A percentile compares a stretch with the other conserved stretches of the same genome.
Evolutionary conservation across 2,797 vertebrate genomes (phyloP).

Genomic region (Agapornis canus): DNA sequence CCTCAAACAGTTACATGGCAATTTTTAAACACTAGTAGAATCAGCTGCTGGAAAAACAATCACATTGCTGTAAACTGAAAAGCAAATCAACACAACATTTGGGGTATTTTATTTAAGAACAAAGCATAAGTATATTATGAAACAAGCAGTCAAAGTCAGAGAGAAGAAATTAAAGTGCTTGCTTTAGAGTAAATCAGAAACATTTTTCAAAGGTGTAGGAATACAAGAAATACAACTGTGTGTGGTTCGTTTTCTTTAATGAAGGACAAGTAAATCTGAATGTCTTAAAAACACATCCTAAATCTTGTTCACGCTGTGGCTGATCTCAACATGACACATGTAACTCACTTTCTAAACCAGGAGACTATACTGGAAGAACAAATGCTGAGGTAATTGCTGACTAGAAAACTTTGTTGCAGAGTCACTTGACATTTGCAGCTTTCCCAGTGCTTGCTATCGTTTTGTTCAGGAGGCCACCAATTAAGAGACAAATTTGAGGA

Average conservation of each 20-base stretch:
- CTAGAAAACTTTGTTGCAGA: background rate
- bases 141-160: slow-evolving; percentile 20
- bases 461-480: slow-evolving; percentile 5
- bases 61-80: background rate
- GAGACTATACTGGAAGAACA: slow-evolving; percentile 21
- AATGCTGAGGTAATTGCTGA: slow-evolving; percentile 3
- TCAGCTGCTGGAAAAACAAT: background rate
- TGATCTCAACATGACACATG: background rate
- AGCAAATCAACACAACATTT: background rate
- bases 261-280: background rate
- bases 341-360: background rate
- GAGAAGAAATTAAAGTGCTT: slow-evolving; percentile 27
- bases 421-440: background rate
- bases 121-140: background rate
- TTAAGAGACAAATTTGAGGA: background rate
- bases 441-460: background rate
- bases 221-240: background rate
- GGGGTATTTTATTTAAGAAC: slow-evolving; percentile 53
- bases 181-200: background rate
- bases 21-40: background rate
- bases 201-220: background rate
- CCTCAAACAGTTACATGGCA: background rate
- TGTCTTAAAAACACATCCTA: background rate
- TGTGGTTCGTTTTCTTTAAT: background rate
- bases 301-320: background rate